Percentiles rank a stretch among this genome's conserved stretches.
Evolutionary conservation across 2,888 invertebrate genomes (phyloP).

Genomic region (Stenodema calcarata): DNA sequence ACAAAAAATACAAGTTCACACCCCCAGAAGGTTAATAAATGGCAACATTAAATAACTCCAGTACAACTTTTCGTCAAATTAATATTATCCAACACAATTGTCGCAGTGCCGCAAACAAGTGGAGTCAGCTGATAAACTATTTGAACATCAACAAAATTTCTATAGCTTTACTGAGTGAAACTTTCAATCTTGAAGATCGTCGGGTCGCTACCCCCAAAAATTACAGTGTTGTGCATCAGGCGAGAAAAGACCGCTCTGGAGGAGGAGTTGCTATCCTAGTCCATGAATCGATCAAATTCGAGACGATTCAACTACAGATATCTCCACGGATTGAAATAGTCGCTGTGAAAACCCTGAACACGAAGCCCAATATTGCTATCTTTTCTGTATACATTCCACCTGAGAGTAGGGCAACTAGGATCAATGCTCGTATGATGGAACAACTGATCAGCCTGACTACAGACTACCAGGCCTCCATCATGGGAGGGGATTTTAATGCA

Average conservation of each 20-base stretch:
- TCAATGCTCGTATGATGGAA: not conserved
- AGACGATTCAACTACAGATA: not conserved
- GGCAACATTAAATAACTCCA: not conserved
- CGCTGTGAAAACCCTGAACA: not conserved
- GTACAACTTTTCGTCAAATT: not conserved
- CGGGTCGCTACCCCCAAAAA: not conserved
- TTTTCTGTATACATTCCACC: not conserved
- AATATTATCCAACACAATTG: not conserved
- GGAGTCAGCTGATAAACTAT: not conserved
- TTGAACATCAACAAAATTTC: not conserved
- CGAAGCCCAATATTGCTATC: not conserved
- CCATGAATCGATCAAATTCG: not conserved
- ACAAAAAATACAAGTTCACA: not conserved
- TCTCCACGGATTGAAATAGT: not conserved
- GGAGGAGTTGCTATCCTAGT: not conserved
- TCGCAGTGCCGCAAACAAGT: not conserved
- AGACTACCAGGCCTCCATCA: not conserved
- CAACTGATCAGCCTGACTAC: not conserved
- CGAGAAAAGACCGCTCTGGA: not conserved
- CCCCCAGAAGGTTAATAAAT: not conserved
- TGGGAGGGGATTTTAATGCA: not conserved
- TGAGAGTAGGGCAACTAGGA: not conserved
- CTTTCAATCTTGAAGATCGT: too few relatives aligned
- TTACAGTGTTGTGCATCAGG: not conserved
- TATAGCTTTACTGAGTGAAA: too few relatives aligned